Evolutionary conservation across 2,113 vertebrate species (phyloP).

Genomic region (Procavia capensis): DNA sequence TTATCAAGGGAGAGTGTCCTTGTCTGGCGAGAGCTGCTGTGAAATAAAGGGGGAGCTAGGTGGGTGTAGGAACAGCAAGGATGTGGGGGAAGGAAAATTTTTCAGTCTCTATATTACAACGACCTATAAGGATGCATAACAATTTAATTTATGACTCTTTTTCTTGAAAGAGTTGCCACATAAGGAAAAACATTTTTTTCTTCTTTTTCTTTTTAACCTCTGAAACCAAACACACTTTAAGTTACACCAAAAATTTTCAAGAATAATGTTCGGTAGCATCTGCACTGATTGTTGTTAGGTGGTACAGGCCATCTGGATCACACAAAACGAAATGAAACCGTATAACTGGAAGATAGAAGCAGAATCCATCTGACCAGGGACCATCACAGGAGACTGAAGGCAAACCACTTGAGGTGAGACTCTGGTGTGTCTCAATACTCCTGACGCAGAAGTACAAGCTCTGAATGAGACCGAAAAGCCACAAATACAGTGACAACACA

Average conservation of each 20-base stretch:
- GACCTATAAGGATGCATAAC: neutral
- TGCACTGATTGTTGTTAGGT: neutral
- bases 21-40: too few species aligned
- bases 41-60: too few species aligned
- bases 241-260: conserved; percentile 11
- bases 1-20: too few species aligned
- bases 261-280: conserved; percentile 3
- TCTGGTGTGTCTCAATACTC: neutral
- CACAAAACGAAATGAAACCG: neutral
- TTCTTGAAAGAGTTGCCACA: neutral
- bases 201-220: neutral
- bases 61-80: too few species aligned
- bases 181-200: neutral
- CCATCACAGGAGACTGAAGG: neutral
- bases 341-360: neutral
- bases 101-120: too few species aligned
- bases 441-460: neutral
- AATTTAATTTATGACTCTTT: conserved; percentile 14
- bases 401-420: neutral
- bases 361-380: neutral
- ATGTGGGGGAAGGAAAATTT: too few species aligned
- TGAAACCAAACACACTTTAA: neutral
- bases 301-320: neutral
- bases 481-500: neutral
- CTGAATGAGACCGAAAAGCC: neutral